Evolutionary conservation across 2,797 vertebrate species (phyloP), one percentile per base, ranked within the genome.

Genomic region (Labroides dimidiatus): DNA sequence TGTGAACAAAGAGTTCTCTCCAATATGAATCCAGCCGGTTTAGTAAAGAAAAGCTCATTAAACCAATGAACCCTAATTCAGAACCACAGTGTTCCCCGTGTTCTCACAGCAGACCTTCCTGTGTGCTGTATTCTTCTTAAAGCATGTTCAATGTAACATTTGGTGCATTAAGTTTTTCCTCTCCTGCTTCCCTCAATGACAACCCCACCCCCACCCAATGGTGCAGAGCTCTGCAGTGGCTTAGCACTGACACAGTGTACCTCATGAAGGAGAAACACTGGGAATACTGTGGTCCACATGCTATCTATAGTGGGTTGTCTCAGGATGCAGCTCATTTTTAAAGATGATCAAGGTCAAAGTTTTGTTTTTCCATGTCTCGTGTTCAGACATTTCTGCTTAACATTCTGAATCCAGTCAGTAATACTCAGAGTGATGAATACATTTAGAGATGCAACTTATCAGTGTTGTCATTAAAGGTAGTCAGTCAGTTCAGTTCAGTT

Each of bases 151-250:
- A n/a, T 16, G 33, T 59, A 72, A 51, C 14, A 21, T 68, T 62
- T 65, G 62, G 30, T 47, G 50, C 14, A 58, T 67, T 67, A 67
- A 71, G 59, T 53, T 76, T 48, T 61, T 56, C 77, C 60, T 51
- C 69, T 69, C 43, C 57, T 64, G 37, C 62, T 56, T 61, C 54
- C 12, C 51, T 65, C 53, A 60, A n/a, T 53, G 71, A 64, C 51
- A 30, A 36, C 72, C 76, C 75, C 59, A 47, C 71, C 80, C 64
- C 58, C 75, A 57, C 66, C 16, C 61, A n/a, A 54, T 81, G 67
- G 45, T 82, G 84, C 88, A 90, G 81, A 86, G 82, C 78, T 85
- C 82, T 83, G 87, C 85, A 80, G 86, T 84, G 81, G 81, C 80
- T 80, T 69, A 82, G 78, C 47, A 20, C 61, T 61, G 77, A 66